Evolutionary conservation across 2,113 vertebrate genomes (phyloP).

Genomic region (Athene noctua): DNA sequence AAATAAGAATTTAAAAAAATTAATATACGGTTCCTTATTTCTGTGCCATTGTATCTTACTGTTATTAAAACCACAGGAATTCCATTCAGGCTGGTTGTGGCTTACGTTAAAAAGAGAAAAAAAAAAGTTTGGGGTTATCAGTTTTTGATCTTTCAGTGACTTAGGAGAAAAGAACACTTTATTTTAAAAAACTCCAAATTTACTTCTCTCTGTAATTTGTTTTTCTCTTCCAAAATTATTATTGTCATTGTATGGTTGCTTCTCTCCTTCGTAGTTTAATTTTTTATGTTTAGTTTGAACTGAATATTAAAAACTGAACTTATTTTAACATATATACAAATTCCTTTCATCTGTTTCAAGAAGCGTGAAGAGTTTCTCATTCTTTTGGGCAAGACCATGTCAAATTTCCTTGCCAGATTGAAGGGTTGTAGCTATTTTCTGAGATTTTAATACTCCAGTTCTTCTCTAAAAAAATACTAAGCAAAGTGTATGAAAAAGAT

Average conservation of each 20-base stretch:
- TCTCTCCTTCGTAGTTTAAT: background rate
- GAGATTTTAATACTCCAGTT: background rate
- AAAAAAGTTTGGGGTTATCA: no score
- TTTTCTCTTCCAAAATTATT: background rate
- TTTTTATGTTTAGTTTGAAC: background rate
- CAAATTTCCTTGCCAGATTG: background rate
- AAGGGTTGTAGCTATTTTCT: background rate
- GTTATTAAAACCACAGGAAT: background rate
- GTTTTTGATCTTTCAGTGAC: background rate
- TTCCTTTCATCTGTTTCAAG: background rate
- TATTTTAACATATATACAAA: background rate
- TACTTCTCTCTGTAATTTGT: background rate
- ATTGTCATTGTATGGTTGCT: accelerated
- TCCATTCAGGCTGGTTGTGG: background rate
- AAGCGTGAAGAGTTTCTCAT: background rate
- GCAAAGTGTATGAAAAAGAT: background rate
- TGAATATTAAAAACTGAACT: background rate
- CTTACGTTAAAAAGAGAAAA: background rate
- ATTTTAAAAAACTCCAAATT: background rate
- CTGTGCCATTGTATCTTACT: background rate
- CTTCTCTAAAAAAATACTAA: background rate
- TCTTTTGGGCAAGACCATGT: background rate
- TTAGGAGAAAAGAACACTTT: background rate
- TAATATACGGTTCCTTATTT: background rate
- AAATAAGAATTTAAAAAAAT: background rate